These are phyloP conservation scores for Tribolium castaneum DNA, from an alignment of 1,140 invertebrate genomes.

Conservation along the genomic window DNA sequence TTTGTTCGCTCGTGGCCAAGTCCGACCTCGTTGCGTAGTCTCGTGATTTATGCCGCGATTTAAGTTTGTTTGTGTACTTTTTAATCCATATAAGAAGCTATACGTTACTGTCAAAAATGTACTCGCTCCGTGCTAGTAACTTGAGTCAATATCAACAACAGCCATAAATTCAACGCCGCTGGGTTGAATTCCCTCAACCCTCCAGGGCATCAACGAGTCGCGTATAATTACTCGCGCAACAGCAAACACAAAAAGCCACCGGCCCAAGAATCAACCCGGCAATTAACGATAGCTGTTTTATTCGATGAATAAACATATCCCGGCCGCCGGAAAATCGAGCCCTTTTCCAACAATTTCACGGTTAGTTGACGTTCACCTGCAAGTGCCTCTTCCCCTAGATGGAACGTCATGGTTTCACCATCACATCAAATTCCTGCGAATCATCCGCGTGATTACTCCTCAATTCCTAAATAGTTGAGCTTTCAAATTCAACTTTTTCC, in stretches of 20 bases:
- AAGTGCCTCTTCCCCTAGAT: background rate
- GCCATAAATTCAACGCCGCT: conserved; percentile 25
- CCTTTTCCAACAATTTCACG: background rate
- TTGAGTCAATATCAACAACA: conserved; percentile 36
- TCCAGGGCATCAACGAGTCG: background rate
- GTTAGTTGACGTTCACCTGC: conserved; percentile 28
- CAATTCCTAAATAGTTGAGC: conserved; percentile 11
- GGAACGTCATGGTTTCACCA: conserved; percentile 13
- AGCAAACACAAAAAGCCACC: conserved; percentile 13
- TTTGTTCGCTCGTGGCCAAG: conserved; percentile 25
- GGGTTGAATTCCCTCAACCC: background rate
- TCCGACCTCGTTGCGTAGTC: conserved; percentile 37
- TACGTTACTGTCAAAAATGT: conserved; percentile 48
- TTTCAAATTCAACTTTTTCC: conserved; percentile 9
- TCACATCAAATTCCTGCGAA: conserved; percentile 5
- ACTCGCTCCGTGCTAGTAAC: conserved; percentile 23
- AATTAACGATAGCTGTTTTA: background rate
- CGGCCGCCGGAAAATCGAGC: background rate
- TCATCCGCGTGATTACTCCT: conserved; percentile 24
- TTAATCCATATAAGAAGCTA: conserved; percentile 51
- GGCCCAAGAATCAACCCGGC: background rate
- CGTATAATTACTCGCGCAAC: conserved; percentile 15
- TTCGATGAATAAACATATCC: conserved; percentile 15
- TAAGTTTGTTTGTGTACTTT: conserved; percentile 50
- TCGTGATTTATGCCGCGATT: conserved; percentile 48